Evolutionary conservation across 2,888 invertebrate genomes (phyloP), one percentile per base, ranked within the genome.

Genomic region (Lymantria dispar): DNA sequence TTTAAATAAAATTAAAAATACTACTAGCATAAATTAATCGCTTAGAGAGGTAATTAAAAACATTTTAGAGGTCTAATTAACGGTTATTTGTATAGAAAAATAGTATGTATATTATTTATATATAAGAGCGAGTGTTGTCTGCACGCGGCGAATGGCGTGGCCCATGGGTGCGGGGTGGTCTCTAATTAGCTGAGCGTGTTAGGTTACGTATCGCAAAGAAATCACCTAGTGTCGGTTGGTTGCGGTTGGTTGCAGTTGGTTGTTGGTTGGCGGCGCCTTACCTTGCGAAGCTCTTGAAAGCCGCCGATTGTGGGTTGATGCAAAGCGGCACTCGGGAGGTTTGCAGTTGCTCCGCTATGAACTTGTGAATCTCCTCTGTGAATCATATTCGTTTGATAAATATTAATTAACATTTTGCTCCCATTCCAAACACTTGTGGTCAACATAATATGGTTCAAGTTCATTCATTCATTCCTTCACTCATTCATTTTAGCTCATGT

Each of bases 261-360:
- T 76, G 83, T 70, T 72, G 70, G 22, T 70, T 72, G 74, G 79
- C 79, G 70, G 80, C 87, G 79, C 90, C 95, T 97, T 96, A 99
- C 99, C 98, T 99, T 94, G 98, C 98, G 95, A 99, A 99, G 94
- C 98, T 99, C 94, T 99, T 99, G 94, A 99, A 99, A 88, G 99
- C 98, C 87, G 99, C 98, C 82, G 99, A 99, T 92, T 98, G 98
- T 76, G 99, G 99, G 93, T 99, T 99, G 93, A 99, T 99, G 94
- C 99, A 99, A 74, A 99, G 94, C 69, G 99, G 99, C 74, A 99
- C 98, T 70, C 98, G 95, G 80, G 97, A 97, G 78, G 97, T 96
- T 87, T 97, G 97, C 84, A 98, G 94, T 90, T 98, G 98, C 90
- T 99, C 98, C 79, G 97, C 96, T 89, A 99, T 98, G 92, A 99